Conservation (phyloP, 2,113 vertebrate species). For the Parus major region DNA sequence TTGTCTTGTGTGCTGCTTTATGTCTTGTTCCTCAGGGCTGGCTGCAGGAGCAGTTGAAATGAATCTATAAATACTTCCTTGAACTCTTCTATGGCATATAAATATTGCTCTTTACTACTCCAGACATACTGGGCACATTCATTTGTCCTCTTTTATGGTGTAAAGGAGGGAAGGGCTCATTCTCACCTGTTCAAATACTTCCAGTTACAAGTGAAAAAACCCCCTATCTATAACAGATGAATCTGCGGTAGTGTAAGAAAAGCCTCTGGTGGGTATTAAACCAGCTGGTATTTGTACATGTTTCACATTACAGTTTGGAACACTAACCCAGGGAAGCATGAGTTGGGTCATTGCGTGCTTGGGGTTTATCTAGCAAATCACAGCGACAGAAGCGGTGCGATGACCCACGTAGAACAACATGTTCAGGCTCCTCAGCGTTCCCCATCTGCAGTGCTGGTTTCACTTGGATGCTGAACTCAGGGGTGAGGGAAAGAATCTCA, state of each 20-base stretch:
- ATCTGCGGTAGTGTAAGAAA: slow-evolving; percentile 22
- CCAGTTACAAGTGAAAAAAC: background rate
- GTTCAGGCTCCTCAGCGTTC: background rate
- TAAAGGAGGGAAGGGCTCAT: background rate
- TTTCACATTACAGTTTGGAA: slow-evolving; percentile 43
- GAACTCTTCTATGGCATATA: background rate
- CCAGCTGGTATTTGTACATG: slow-evolving; percentile 23
- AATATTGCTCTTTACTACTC: background rate
- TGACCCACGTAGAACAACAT: slow-evolving; percentile 19
- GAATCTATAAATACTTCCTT: slow-evolving; percentile 23
- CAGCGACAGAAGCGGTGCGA: background rate
- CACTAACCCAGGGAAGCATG: background rate
- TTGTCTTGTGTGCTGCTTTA: background rate
- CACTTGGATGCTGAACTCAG: background rate
- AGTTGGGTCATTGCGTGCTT: background rate
- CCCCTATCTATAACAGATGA: slow-evolving; percentile 43
- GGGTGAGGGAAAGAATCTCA: background rate
- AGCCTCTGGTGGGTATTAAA: background rate
- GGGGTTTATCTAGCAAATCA: background rate
- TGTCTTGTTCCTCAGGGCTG: background rate
- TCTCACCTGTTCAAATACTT: slow-evolving; percentile 57
- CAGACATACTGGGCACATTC: background rate
- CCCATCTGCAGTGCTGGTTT: background rate
- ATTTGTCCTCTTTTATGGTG: background rate
- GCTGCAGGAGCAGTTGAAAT: background rate